These are phyloP conservation scores for Lordiphosa mommai DNA, from an alignment of 1,140 invertebrate genomes.

Conservation along the genomic window DNA sequence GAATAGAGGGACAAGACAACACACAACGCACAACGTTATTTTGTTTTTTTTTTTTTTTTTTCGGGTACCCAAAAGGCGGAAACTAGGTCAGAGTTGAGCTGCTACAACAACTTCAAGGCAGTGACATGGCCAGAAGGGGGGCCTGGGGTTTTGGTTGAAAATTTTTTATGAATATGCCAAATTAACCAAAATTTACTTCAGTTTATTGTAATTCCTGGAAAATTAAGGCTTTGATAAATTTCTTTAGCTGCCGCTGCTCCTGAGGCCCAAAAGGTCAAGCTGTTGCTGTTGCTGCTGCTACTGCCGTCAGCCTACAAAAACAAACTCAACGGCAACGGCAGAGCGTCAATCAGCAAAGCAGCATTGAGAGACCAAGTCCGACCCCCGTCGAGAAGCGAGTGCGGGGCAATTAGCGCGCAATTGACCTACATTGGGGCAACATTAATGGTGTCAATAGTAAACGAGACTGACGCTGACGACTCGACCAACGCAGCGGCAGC, in stretches of 20 bases:
- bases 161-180: background rate
- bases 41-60: conserved; percentile 30
- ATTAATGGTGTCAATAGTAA: conserved; percentile 78
- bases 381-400: conserved; percentile 49
- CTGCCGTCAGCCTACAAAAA: conserved; percentile 18
- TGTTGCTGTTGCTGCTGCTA: conserved; percentile 8
- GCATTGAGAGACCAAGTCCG: conserved; percentile 46
- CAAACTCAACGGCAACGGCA: conserved; percentile 35
- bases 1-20: conserved; percentile 9
- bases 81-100: conserved; percentile 69
- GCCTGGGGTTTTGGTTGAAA: background rate
- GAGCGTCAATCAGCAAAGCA: conserved; percentile 29
- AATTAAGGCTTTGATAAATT: conserved; percentile 29
- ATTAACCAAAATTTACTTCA: background rate
- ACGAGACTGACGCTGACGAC: conserved; percentile 64
- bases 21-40: conserved; percentile 16
- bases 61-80: conserved; percentile 66
- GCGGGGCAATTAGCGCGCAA: conserved; percentile 77
- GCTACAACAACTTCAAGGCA: conserved; percentile 10
- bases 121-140: background rate
- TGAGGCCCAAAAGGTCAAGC: conserved; percentile 60
- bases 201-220: conserved; percentile 32
- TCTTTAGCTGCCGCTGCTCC: conserved; percentile 14
- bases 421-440: conserved; percentile 77
- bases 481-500: conserved; percentile 7